A percentile compares a stretch with the other conserved stretches of the same genome.
phyloP scores from a whole-genome alignment of 2,797 vertebrate genomes.

The Melanotaenia maccullochi region DNA sequence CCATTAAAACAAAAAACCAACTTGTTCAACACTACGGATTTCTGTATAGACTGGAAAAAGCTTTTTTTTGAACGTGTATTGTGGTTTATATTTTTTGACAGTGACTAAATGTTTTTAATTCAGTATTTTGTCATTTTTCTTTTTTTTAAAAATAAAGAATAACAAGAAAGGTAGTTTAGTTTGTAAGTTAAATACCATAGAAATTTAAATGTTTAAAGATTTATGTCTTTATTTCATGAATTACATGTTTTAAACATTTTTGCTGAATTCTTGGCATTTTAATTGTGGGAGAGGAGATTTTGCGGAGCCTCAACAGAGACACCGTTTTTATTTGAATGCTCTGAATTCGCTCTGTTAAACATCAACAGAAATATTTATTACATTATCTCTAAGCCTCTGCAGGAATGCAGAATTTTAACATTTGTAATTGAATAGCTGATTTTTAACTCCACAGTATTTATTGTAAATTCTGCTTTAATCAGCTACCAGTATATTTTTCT shows the following conservation, averaged over 20 bases:
- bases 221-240: background rate
- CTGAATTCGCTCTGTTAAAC: background rate
- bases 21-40: slow-evolving; percentile 72
- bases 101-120: slow-evolving; percentile 33
- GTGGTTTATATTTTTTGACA: slow-evolving; percentile 78
- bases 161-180: background rate
- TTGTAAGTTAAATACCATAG: background rate
- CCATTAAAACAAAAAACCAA: slow-evolving; percentile 14
- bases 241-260: background rate
- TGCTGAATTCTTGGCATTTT: background rate
- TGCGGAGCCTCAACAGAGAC: background rate
- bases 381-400: too few relatives aligned
- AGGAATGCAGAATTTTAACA: background rate
- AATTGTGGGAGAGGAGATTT: background rate
- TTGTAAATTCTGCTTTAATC: too few relatives aligned
- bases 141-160: background rate
- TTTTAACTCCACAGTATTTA: too few relatives aligned
- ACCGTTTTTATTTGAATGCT: background rate
- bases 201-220: background rate
- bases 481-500: too few relatives aligned
- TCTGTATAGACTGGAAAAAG: slow-evolving; percentile 66
- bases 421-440: background rate
- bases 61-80: slow-evolving; percentile 66
- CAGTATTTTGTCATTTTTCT: background rate
- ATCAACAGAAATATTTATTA: background rate